phyloP scores from a whole-genome alignment of 1,140 invertebrate species.

The Wasmannia auropunctata region DNA sequence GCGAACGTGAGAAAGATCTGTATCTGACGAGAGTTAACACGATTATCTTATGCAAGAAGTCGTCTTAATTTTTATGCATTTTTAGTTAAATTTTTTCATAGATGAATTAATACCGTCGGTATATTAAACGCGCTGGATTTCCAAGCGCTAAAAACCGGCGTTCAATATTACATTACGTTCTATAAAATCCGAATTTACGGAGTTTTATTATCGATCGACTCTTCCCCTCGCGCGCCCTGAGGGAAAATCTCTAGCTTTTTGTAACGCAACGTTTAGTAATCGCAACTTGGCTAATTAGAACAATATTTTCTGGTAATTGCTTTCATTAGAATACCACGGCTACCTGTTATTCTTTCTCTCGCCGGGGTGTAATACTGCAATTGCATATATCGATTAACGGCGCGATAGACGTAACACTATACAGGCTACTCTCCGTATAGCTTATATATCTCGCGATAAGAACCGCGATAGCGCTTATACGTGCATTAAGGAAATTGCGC shows the following conservation, averaged over 20 bases:
- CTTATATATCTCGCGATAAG: slow-evolving; percentile 3
- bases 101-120: neutral
- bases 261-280: slow-evolving; percentile 55
- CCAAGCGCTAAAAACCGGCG: neutral
- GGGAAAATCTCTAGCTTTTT: slow-evolving; percentile 53
- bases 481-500: slow-evolving; percentile 34
- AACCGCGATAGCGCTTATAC: neutral
- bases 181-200: slow-evolving; percentile 8
- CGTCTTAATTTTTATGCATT: neutral
- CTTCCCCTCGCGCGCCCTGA: neutral
- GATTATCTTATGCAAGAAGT: neutral
- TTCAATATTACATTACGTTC: neutral
- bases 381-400: slow-evolving; percentile 58
- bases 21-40: neutral
- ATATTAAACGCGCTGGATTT: neutral
- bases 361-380: slow-evolving; percentile 55
- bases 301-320: slow-evolving; percentile 65
- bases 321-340: slow-evolving; percentile 51
- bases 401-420: slow-evolving; percentile 17
- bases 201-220: neutral
- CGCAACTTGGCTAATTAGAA: slow-evolving; percentile 58
- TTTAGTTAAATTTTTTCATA: neutral
- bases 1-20: neutral
- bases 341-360: slow-evolving; percentile 54
- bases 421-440: neutral